phyloP scores from a whole-genome alignment of 2,113 vertebrate species.

The Brienomyrus longianalis region DNA sequence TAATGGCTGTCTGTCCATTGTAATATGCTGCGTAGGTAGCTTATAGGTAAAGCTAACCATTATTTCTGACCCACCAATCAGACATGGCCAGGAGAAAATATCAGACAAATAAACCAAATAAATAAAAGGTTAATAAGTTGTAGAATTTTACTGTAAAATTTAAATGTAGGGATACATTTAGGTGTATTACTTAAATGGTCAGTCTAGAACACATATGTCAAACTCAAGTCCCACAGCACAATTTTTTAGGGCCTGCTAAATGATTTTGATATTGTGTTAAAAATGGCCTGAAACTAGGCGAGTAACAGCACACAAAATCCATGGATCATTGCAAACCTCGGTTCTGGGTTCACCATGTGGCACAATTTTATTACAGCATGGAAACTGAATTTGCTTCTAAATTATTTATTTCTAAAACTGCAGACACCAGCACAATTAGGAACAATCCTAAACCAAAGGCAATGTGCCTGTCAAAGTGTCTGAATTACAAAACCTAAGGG shows the following conservation, averaged over 20 bases:
- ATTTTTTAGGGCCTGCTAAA: not conserved
- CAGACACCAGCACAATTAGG: not conserved
- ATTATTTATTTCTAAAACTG: not conserved
- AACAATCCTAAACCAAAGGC: not conserved
- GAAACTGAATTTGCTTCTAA: not conserved
- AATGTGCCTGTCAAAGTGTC: not conserved
- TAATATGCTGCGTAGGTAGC: not conserved
- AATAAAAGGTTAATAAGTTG: not conserved
- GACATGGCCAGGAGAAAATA: not conserved
- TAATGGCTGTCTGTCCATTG: not conserved
- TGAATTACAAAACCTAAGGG: not conserved
- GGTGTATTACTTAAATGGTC: not conserved
- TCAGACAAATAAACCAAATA: not conserved
- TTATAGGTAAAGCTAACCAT: not conserved
- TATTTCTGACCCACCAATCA: not conserved
- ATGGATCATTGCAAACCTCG: not conserved
- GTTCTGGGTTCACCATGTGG: not conserved
- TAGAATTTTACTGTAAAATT: not conserved
- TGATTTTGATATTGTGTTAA: not conserved
- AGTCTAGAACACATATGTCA: not conserved
- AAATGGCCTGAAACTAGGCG: not conserved
- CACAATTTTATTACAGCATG: not conserved
- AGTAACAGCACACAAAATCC: not conserved
- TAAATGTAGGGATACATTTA: not conserved
- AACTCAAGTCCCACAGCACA: not conserved